Evolutionary conservation across 2,797 vertebrate genomes (phyloP).

Genomic region (Pantherophis alleghaniensis): DNA sequence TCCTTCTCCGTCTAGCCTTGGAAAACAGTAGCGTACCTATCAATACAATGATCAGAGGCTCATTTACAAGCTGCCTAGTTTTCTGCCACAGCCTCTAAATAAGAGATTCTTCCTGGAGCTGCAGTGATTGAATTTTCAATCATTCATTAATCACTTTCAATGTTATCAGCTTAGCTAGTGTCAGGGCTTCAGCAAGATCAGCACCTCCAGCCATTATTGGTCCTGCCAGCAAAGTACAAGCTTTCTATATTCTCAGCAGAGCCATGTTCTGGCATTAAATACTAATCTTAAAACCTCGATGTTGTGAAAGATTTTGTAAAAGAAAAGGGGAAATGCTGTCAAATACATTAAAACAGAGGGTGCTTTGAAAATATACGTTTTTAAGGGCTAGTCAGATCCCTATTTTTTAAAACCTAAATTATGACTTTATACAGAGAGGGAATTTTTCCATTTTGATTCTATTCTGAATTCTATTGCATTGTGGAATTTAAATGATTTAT

Average conservation of each 20-base stretch:
- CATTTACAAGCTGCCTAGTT: slow-evolving; percentile 54
- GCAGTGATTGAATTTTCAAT: slow-evolving; percentile 66
- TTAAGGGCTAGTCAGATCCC: not conserved
- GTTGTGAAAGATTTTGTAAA: not conserved
- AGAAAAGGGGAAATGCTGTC: not conserved
- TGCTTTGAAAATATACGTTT: not conserved
- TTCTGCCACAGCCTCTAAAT: slow-evolving; percentile 53
- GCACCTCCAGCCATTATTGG: slow-evolving; percentile 36
- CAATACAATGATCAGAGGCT: slow-evolving; percentile 60
- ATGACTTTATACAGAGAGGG: not conserved
- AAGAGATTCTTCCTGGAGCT: slow-evolving; percentile 60
- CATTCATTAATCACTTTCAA: slow-evolving; percentile 66
- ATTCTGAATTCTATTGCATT: not conserved
- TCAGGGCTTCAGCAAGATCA: slow-evolving; percentile 53
- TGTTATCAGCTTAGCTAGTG: slow-evolving; percentile 56
- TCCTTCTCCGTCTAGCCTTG: not conserved
- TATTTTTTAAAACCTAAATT: not conserved
- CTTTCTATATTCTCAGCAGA: slow-evolving; percentile 22
- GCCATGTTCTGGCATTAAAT: not conserved
- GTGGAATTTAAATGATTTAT: not conserved
- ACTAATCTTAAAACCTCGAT: not conserved
- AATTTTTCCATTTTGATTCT: not conserved
- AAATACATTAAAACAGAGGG: slow-evolving; percentile 37
- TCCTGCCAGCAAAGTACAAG: not conserved
- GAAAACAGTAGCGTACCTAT: slow-evolving; percentile 24